phyloP scores from a whole-genome alignment of 37 sponge, comb jelly and placozoan genomes.

The Tethya wilhelma region DNA sequence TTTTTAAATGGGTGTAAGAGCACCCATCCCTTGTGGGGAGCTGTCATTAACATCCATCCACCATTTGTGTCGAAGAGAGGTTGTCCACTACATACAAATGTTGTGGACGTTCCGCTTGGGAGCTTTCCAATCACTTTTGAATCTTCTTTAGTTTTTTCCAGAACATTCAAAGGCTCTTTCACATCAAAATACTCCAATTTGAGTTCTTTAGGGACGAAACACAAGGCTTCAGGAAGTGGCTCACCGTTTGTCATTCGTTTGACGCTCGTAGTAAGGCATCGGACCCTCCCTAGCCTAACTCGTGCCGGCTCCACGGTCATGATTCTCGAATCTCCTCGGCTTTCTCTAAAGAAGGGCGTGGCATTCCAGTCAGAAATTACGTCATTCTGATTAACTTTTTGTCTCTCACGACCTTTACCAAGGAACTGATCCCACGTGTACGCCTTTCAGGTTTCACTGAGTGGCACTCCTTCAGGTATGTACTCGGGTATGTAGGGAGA shows the following conservation, averaged over 20 bases:
- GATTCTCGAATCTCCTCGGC: no score
- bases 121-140: slow-evolving; percentile 50
- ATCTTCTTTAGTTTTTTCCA: slow-evolving; percentile 40
- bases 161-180: slow-evolving; percentile 26
- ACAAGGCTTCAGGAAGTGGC: slow-evolving; percentile 57
- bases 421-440: no score
- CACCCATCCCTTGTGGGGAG: slow-evolving; percentile 60
- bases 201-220: slow-evolving; percentile 77
- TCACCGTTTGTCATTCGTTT: slow-evolving; percentile 73
- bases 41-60: slow-evolving; percentile 61
- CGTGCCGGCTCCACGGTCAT: slow-evolving; percentile 40
- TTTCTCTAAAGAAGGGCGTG: no score
- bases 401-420: no score
- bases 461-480: no score
- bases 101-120: slow-evolving; percentile 29
- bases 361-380: no score
- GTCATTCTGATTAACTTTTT: no score
- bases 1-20: slow-evolving; percentile 42
- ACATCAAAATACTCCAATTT: slow-evolving; percentile 43
- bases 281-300: slow-evolving; percentile 72
- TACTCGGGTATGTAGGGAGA: no score
- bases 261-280: slow-evolving; percentile 72
- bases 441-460: no score
- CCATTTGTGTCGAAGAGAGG: slow-evolving; percentile 48
- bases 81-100: slow-evolving; percentile 44